These are phyloP conservation scores for Steinernema feltiae DNA, from an alignment of 1,140 invertebrate species.

Conservation along the genomic window DNA sequence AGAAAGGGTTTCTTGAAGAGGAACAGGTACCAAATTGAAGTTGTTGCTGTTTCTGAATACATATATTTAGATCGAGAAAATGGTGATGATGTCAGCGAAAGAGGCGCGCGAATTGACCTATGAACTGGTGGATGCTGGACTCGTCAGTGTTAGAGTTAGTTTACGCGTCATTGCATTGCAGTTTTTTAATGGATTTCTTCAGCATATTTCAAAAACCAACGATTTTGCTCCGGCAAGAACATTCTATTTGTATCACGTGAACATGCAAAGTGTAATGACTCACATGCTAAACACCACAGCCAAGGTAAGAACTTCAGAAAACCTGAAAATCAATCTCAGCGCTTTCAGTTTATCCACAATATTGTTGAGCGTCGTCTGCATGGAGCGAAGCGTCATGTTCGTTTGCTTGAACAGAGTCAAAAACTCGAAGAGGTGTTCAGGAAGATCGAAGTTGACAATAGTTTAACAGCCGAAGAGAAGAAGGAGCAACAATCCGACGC, in stretches of 20 bases:
- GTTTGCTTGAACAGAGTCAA: not conserved
- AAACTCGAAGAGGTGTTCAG: not conserved
- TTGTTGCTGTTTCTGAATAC: not conserved
- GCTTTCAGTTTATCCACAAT: not conserved
- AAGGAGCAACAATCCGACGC: not conserved
- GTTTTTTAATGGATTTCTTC: not conserved
- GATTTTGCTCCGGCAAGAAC: slow-evolving; percentile 1
- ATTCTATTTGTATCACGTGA: not conserved
- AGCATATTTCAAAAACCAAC: slow-evolving; percentile 1
- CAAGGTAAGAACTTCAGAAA: not conserved
- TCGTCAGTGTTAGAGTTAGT: not conserved
- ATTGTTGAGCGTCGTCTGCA: not conserved
- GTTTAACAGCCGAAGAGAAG: not conserved
- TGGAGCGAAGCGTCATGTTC: not conserved
- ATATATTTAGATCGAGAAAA: not conserved
- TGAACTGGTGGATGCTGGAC: not conserved
- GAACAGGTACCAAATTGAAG: not conserved
- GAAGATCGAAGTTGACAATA: not conserved
- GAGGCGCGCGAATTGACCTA: not conserved
- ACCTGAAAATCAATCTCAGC: not conserved
- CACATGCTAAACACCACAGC: not conserved
- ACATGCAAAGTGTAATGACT: not conserved
- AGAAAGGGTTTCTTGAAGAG: not conserved
- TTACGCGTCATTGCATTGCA: not conserved
- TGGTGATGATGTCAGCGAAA: slow-evolving; percentile 3